A percentile compares a stretch with the other conserved stretches of the same genome.
phyloP scores from a whole-genome alignment of 2,888 invertebrate species.

The Cantharis flavilabris region DNA sequence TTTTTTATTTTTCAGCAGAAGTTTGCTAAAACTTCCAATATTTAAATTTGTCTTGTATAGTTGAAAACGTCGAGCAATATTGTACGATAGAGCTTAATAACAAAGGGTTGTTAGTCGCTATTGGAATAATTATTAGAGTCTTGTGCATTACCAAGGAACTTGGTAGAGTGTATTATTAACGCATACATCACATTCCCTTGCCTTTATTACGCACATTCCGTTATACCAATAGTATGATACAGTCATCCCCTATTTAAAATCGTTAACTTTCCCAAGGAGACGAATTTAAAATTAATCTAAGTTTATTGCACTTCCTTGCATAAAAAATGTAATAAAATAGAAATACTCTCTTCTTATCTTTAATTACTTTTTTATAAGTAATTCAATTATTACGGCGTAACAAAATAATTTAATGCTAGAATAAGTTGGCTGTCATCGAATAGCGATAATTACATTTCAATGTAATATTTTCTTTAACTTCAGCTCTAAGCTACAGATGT shows the following conservation, averaged over 20 bases:
- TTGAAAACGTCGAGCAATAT: neutral
- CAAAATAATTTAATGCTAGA: neutral
- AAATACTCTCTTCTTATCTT: neutral
- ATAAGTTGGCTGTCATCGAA: neutral
- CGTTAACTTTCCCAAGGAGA: slow-evolving; percentile 13
- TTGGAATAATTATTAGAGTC: slow-evolving; percentile 23
- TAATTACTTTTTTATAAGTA: neutral
- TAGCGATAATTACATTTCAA: slow-evolving; percentile 5
- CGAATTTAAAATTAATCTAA: slow-evolving; percentile 19
- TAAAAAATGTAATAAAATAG: neutral
- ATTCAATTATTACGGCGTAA: neutral
- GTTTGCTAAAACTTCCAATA: neutral
- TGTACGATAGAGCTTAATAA: slow-evolving; percentile 11
- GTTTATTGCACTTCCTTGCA: neutral
- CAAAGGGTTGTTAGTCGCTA: slow-evolving; percentile 25
- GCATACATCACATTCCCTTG: slow-evolving; percentile 31
- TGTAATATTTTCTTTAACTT: slow-evolving; percentile 11
- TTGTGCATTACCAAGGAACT: slow-evolving; percentile 26
- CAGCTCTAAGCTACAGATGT: slow-evolving; percentile 12
- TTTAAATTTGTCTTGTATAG: neutral
- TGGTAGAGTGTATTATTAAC: slow-evolving; percentile 30
- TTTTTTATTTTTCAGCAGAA: neutral
- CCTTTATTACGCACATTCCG: slow-evolving; percentile 31
- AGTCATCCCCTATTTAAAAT: slow-evolving; percentile 21
- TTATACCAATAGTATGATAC: slow-evolving; percentile 29